Conservation (phyloP, 92 coral and sea anemone genomes). For the Pocillopora grandis region DNA sequence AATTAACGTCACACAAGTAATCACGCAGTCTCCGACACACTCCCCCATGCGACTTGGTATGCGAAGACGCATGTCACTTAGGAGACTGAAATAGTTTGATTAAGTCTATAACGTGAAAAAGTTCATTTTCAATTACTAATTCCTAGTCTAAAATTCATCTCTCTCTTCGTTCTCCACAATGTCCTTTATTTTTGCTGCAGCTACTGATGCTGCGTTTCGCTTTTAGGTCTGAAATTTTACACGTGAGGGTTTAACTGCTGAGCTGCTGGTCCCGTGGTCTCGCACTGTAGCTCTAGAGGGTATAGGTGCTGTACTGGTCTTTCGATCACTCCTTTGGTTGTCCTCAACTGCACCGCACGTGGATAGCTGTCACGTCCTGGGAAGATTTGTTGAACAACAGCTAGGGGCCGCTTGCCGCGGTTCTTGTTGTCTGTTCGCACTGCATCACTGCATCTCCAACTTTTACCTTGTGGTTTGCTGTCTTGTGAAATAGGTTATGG, state of each 20-base stretch:
- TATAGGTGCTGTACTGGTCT: slow-evolving; percentile 52
- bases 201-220: slow-evolving; percentile 48
- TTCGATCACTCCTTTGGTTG: slow-evolving; percentile 27
- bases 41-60: slow-evolving; percentile 11
- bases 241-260: slow-evolving; percentile 37
- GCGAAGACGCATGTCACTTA: slow-evolving; percentile 13
- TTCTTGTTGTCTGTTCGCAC: slow-evolving; percentile 47
- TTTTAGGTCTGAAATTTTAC: slow-evolving; percentile 18
- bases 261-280: slow-evolving; percentile 1
- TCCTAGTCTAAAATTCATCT: slow-evolving; percentile 16
- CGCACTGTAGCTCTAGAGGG: slow-evolving; percentile 44
- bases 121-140: slow-evolving; percentile 2
- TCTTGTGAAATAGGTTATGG: slow-evolving; percentile 50
- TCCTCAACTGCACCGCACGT: slow-evolving; percentile 49
- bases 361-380: slow-evolving; percentile 48
- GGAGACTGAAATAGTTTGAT: slow-evolving; percentile 16
- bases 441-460: slow-evolving; percentile 34
- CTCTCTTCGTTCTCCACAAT: slow-evolving; percentile 20
- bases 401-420: slow-evolving; percentile 56
- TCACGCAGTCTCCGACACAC: slow-evolving; percentile 1
- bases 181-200: slow-evolving; percentile 42
- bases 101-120: not conserved
- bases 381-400: slow-evolving; percentile 24
- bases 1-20: not conserved
- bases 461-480: slow-evolving; percentile 5